Conservation (phyloP, 2,113 vertebrate species). For the human region DNA sequence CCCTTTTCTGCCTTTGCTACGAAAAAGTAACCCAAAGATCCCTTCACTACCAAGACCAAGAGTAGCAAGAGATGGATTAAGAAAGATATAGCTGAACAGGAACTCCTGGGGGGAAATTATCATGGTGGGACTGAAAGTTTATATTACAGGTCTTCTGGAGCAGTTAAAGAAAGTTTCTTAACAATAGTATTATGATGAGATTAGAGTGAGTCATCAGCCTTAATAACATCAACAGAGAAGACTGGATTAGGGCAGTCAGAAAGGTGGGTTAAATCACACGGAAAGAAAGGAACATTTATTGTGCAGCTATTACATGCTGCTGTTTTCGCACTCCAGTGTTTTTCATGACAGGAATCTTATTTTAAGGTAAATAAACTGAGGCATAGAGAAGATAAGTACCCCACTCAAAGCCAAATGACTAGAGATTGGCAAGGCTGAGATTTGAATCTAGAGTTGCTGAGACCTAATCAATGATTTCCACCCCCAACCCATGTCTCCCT, state of each 20-base stretch:
- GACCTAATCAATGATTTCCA: not conserved
- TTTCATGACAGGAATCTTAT: not conserved
- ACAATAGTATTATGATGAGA: not conserved
- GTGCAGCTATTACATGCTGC: not conserved
- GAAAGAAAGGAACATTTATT: not conserved
- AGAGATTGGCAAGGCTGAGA: not conserved
- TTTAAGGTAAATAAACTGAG: slow-evolving; percentile 28
- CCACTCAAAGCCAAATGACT: not conserved
- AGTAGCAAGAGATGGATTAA: not conserved
- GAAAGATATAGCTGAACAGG: not conserved
- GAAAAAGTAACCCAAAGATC: not conserved
- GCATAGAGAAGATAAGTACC: not conserved
- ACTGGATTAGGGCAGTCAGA: not conserved
- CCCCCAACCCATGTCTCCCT: not conserved
- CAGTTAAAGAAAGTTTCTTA: not conserved
- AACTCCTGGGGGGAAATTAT: not conserved
- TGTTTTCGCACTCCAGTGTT: not conserved
- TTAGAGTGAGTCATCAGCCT: not conserved
- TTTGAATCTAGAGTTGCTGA: not conserved
- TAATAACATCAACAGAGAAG: not conserved
- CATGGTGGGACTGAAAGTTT: not conserved
- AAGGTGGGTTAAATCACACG: not conserved
- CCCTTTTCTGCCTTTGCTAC: not conserved
- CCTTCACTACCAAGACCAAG: not conserved
- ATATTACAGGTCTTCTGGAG: not conserved